Base-by-base conservation (phyloP, 2,888 invertebrate species). In the Dasypogon diadema region DNA sequence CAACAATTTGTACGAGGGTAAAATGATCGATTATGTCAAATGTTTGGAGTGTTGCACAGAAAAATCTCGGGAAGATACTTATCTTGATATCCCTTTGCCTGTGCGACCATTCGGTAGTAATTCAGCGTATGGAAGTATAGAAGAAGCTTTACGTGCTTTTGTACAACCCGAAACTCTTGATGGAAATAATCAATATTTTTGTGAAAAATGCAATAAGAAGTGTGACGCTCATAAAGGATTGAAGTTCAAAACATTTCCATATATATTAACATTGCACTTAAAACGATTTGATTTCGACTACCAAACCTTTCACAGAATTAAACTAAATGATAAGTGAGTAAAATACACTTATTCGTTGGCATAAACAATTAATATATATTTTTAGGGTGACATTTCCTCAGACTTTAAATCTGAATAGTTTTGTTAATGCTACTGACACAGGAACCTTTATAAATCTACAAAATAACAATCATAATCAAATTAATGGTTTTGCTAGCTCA, bases 221-320 rank as follows among this genome's bases (percentile, higher is more conserved):
- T 94, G 94, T 83, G 92, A 96, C 84, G 96, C 96, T 14, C 94
- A 96, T 83, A 96, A 96, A 87, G 96, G 96, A 46, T 87, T 96
- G 65, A 94, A 94, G 84, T 95, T 96, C 83, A 90, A 91, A 18
- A 91, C 92, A 79, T 94, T 96, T 84, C 96, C 96, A 0, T 96
- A 96, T 84, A 88, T 97, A 77, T 87, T 96, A 58, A 95, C 95
- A 0, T 87, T 97, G 80, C 96, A 96, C 84, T 87, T 97, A 81
- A 96, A 96, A 83, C 89, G 96, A 77, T 96, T 96, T 83, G 96
- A 95, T 87, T 96, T 95, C 84, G 95, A 96, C 85, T 94, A 94
- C 82, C 90, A 88, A 80, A 93, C 93, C 4, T 91, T 93, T 88
- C 92, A 94, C 83, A 88, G 95, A 79, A 93, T 95, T 79, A 96